A percentile compares a stretch with the other conserved stretches of the same genome.
These are phyloP conservation scores for Periophthalmus magnuspinnatus DNA, from an alignment of 2,797 vertebrate species.

Conservation along the genomic window DNA sequence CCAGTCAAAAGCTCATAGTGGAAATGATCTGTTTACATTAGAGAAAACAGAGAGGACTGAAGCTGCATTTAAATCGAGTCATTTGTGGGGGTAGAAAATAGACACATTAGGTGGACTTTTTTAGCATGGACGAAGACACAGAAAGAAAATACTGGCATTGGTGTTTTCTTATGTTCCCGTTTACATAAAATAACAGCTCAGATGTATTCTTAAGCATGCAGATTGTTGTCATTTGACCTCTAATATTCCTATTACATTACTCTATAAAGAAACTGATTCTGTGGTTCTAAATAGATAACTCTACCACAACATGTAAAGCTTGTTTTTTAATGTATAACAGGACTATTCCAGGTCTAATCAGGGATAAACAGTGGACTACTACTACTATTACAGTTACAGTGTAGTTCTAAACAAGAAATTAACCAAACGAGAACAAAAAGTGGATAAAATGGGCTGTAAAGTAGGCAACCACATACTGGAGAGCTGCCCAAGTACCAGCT, in stretches of 20 bases:
- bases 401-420: too few species aligned
- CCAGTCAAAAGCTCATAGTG: slow-evolving; percentile 25
- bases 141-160: not conserved
- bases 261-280: not conserved
- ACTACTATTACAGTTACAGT: too few species aligned
- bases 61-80: slow-evolving; percentile 23
- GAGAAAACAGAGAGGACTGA: not conserved
- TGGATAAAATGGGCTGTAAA: too few species aligned
- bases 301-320: too few species aligned
- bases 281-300: not conserved
- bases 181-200: not conserved
- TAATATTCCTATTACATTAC: not conserved
- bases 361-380: too few species aligned
- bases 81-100: slow-evolving; percentile 5
- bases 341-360: too few species aligned
- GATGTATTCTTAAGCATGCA: not conserved
- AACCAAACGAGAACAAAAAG: too few species aligned
- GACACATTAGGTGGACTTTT: not conserved
- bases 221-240: not conserved
- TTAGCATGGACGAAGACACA: not conserved
- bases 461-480: too few species aligned
- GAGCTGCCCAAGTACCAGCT: too few species aligned
- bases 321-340: too few species aligned
- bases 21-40: slow-evolving; percentile 33
- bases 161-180: not conserved